A percentile compares a stretch with the other conserved stretches of the same genome.
These are phyloP conservation scores for Tor tambroides DNA, from an alignment of 2,113 vertebrate genomes.

Conservation along the genomic window DNA sequence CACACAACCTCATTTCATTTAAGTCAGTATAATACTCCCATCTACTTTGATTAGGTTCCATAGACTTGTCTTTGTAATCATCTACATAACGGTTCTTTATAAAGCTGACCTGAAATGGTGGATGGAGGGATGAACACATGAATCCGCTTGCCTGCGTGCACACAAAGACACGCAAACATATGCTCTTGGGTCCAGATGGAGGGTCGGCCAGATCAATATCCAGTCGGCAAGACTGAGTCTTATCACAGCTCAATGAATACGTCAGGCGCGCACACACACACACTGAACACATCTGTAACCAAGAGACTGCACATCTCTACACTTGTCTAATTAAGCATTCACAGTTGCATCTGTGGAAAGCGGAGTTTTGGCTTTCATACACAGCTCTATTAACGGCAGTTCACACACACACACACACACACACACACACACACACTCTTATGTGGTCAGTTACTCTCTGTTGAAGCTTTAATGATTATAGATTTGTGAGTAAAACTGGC, in stretches of 20 bases:
- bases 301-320: constrained; percentile 47
- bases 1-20: neutral
- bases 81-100: neutral
- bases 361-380: constrained; percentile 21
- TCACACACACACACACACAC: neutral
- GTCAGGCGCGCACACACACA: constrained; percentile 38
- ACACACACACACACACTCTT: too few species aligned
- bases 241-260: constrained; percentile 56
- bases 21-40: neutral
- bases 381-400: constrained; percentile 12
- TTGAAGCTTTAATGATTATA: constrained; percentile 20
- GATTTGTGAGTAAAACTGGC: neutral
- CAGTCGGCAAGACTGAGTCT: constrained; percentile 48
- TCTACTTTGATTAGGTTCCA: neutral
- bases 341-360: constrained; percentile 48
- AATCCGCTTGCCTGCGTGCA: constrained; percentile 25
- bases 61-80: neutral
- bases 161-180: constrained; percentile 18
- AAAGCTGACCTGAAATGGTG: constrained; percentile 20
- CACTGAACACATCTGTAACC: constrained; percentile 53
- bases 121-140: constrained; percentile 15
- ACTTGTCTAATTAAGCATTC: constrained; percentile 52
- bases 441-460: constrained; percentile 17
- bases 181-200: constrained; percentile 57
- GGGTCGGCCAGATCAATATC: constrained; percentile 59